Conservation (phyloP, 2,888 invertebrate genomes). For the Meteorus colon region DNA sequence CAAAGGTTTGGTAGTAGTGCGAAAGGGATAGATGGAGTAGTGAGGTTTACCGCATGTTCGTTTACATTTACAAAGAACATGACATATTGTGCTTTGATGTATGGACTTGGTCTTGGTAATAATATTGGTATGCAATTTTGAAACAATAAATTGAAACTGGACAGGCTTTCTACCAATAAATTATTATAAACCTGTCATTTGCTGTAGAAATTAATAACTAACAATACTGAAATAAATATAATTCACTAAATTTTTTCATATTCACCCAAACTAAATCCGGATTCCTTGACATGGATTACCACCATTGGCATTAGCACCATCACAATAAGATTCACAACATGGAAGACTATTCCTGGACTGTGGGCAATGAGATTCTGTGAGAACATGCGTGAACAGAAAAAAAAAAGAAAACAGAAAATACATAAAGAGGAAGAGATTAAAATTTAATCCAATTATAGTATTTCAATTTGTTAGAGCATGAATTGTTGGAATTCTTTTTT, state of each 20-base stretch:
- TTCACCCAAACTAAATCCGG: conserved; percentile 87
- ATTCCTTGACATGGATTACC: conserved; percentile 83
- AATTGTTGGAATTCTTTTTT: conserved; percentile 15
- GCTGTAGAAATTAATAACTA: no score
- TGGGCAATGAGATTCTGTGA: conserved; percentile 83
- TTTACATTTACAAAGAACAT: conserved; percentile 33
- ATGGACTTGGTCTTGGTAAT: neutral
- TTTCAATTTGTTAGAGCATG: conserved; percentile 31
- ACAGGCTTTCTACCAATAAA: conserved; percentile 20
- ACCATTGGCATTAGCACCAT: conserved; percentile 87
- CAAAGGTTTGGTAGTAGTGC: neutral
- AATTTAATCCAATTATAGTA: conserved; percentile 34
- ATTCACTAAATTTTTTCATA: conserved; percentile 50
- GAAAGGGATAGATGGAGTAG: neutral
- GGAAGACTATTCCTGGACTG: conserved; percentile 82
- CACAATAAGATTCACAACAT: conserved; percentile 84
- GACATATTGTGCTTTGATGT: conserved; percentile 9
- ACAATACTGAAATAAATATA: neutral
- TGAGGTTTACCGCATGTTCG: conserved; percentile 24
- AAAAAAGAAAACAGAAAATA: conserved; percentile 14
- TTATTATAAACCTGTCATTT: no score
- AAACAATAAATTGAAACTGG: conserved; percentile 30
- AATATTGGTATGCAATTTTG: no score
- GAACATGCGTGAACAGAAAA: neutral
- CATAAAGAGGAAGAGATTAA: conserved; percentile 8